Base-by-base conservation (phyloP, 2,113 vertebrate species). In the Steatornis caripensis region DNA sequence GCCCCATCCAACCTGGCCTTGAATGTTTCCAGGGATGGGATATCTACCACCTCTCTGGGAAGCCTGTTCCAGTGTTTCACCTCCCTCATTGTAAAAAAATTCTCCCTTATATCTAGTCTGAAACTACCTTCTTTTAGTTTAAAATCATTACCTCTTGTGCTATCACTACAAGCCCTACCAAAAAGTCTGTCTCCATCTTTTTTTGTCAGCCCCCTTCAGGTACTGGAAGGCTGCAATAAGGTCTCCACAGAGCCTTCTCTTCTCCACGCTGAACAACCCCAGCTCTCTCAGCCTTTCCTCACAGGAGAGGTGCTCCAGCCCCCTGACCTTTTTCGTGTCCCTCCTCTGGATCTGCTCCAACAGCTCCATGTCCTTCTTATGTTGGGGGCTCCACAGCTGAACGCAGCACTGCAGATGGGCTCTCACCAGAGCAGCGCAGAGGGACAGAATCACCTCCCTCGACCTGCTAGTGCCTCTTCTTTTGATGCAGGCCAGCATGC, bases 391-490 rank as follows among this genome's bases (percentile, higher is more conserved):
- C 58, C 83, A 54, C 37, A 36, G 22, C 15, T 49, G 57, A 15
- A 55, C 0, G 2, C 39, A 60, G 15, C 2, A 1, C 55, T 45
- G 1, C 55, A 36, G 27, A 2, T 29, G 51, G 10, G 37, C 23
- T 74, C 45, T 72, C 70, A 57, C 6, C 3, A 15, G 36, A 55
- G 19, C 11, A 1, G 41, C 22, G 18, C 0, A 76, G 43, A 45
- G 39, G 14, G 26, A 10, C 8, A 49, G 22, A 75, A 60, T 23
- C 20, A 9, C 22, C 15, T 84, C 69, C 22, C 24, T 69, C 0
- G 0, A 1, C 27, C 43, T 70, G 29, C 29, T 65, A 64, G 30
- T 8, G 58, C 36, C 2, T 0, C 3, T 55, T 2, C 58, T 78
- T 34, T 17, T 4, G 5, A 32, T 12, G 39, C 39, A 26, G 49